phyloP scores from a whole-genome alignment of 2,797 vertebrate genomes.

The Streptopelia turtur region DNA sequence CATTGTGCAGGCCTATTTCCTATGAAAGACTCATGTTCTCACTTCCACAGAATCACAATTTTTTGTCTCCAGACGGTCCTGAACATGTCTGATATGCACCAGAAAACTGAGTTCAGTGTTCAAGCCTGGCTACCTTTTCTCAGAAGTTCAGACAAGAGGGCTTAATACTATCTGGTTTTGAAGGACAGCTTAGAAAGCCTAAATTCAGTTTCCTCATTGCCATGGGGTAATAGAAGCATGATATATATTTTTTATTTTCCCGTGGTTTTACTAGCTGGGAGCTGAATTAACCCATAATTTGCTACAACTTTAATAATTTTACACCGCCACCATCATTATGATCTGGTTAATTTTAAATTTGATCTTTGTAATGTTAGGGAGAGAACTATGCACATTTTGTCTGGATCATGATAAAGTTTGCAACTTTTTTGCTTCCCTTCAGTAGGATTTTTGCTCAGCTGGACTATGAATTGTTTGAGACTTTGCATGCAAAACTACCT shows the following conservation, averaged over 20 bases:
- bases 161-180: neutral
- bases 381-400: neutral
- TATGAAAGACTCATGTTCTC: neutral
- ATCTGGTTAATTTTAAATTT: slow-evolving; percentile 23
- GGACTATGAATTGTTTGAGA: neutral
- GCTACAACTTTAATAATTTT: slow-evolving; percentile 15
- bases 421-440: neutral
- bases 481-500: neutral
- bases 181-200: neutral
- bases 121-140: neutral
- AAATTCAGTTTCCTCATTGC: neutral
- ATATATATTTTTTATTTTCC: neutral
- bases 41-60: neutral
- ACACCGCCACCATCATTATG: neutral
- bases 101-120: neutral
- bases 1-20: neutral
- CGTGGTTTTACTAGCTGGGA: neutral
- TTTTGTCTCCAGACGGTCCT: neutral
- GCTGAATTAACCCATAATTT: neutral
- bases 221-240: neutral
- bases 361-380: neutral
- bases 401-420: neutral
- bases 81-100: neutral
- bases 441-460: neutral
- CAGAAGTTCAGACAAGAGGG: neutral